Evolutionary conservation across 2,797 vertebrate genomes (phyloP).

Genomic region (Meriones psammophilus): DNA sequence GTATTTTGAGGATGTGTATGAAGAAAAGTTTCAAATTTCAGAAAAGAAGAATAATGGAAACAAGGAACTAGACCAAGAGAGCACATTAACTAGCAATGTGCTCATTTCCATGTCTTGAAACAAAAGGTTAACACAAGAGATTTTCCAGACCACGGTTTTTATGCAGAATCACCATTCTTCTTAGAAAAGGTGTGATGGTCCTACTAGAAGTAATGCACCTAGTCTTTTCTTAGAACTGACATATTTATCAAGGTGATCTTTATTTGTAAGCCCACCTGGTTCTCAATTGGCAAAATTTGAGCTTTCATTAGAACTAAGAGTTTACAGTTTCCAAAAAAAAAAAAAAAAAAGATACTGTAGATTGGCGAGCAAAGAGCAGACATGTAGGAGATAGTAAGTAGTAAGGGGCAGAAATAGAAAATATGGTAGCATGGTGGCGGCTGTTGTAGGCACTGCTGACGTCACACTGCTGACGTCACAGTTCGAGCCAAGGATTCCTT

Average conservation of each 20-base stretch:
- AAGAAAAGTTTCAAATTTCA: not conserved
- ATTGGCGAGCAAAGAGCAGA: fast-evolving
- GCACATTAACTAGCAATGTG: fast-evolving
- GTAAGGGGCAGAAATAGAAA: not conserved
- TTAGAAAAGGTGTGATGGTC: not conserved
- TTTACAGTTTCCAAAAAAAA: not conserved
- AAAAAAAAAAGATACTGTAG: not conserved
- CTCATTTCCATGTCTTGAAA: not conserved
- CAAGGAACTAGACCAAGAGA: not conserved
- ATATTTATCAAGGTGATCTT: not conserved
- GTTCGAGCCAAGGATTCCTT: fast-evolving
- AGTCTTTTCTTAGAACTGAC: not conserved
- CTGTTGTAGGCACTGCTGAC: no score
- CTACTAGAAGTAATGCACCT: not conserved
- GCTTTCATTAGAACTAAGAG: not conserved
- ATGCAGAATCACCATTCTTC: not conserved
- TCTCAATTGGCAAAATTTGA: not conserved
- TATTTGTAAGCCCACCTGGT: not conserved
- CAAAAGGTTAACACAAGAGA: not conserved
- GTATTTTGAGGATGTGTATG: not conserved
- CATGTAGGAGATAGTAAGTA: fast-evolving
- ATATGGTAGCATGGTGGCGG: no score
- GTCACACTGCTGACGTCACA: no score
- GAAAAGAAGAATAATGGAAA: not conserved
- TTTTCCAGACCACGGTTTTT: not conserved